Conservation (phyloP, 2,113 vertebrate species). For the Erythrolamprus reginae region DNA sequence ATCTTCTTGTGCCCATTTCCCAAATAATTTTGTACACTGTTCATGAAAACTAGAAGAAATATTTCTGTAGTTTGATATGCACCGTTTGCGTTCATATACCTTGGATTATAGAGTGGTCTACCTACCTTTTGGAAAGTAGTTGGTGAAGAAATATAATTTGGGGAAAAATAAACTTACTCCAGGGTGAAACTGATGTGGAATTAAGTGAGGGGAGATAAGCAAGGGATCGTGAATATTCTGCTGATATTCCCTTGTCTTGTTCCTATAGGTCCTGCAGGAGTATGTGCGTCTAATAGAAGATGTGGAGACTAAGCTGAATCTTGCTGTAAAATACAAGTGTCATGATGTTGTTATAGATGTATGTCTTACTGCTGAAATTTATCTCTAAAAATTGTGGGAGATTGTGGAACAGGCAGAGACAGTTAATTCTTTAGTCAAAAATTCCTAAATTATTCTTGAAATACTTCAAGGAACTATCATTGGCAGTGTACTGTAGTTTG, state of each 20-base stretch:
- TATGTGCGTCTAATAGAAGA: conserved; percentile 88
- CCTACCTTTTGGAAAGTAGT: neutral
- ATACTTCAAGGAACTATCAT: neutral
- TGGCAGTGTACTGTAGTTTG: neutral
- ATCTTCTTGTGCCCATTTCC: neutral
- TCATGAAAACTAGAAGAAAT: neutral
- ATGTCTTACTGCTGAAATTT: conserved; percentile 38
- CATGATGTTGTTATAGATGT: conserved; percentile 93
- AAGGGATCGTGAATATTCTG: neutral
- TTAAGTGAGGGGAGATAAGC: neutral
- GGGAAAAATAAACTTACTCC: neutral
- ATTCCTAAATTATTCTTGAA: neutral
- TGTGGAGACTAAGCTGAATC: conserved; percentile 76
- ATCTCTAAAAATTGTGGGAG: neutral
- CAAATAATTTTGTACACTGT: neutral
- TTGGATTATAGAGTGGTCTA: neutral
- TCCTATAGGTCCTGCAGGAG: conserved; percentile 81
- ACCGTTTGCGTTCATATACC: neutral
- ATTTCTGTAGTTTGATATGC: neutral
- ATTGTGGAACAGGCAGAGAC: neutral
- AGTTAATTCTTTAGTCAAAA: neutral
- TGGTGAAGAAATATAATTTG: neutral
- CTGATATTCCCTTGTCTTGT: conserved; percentile 18
- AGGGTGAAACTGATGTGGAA: neutral
- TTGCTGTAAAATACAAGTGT: conserved; percentile 91